Evolutionary conservation across 2,113 vertebrate genomes (phyloP), one percentile per base, ranked within the genome.

Genomic region (Nansenia antarctica): DNA sequence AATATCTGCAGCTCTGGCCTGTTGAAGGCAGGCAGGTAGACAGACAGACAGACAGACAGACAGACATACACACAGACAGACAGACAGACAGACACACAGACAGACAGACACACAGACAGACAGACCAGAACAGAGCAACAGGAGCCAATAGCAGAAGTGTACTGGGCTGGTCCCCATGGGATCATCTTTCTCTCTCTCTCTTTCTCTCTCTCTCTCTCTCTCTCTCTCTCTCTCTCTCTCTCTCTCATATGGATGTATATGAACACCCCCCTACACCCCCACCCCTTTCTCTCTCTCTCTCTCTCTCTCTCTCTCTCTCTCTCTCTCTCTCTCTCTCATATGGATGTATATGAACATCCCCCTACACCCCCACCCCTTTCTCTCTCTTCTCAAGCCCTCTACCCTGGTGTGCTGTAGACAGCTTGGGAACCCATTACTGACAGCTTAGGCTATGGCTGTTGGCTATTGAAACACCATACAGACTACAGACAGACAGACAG

Each of bases 341-440:
- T n/a, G n/a, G n/a, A n/a, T n/a, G n/a, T n/a, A 42, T 11, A 42
- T 9, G 2, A 42, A 42, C 9, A 42, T 42, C 39, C 39, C 52
- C 26, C 52, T 54, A 3, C 20, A 24, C 52, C 35, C 0, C 26
- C 32, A 3, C 12, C 39, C 18, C 11, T 29, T 8, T 29, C 58
- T 6, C 58, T 12, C n/a, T 58, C 26, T 27, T 27, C 30, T 27
- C 1, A 1, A 18, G 0, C 15, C 55, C 14, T 31, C 15, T 7
- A 30, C 4, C 14, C 55, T 58, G n/a, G 9, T 58, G 26, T 29
- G n/a, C 26, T 58, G 26, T 27, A 1, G 15, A 5, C 83, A 78
- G 71, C 82, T 85, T 82, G 81, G 37, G 77, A 85, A 84, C 42
- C 52, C 75, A 80, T 84, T 75, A 84, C 70, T 1, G 12, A 34